Percentiles rank a stretch among this genome's conserved stretches.
Conservation (phyloP, 2,797 vertebrate species). For the Sebastes reedi region DNA sequence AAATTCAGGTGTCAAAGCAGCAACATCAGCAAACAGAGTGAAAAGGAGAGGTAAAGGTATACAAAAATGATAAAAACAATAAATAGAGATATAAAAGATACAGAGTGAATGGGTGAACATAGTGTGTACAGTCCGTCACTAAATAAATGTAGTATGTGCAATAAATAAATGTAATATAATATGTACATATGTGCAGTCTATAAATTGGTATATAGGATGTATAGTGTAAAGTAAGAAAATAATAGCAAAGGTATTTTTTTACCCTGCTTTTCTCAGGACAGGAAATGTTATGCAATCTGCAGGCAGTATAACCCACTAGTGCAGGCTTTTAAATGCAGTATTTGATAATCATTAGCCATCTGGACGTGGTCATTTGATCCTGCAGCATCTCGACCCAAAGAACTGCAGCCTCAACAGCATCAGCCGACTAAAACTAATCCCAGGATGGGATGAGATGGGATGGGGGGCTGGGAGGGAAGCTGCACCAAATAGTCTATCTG, state of each 20-base stretch:
- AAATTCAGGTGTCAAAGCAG: too few species aligned
- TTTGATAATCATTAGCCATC: conserved; percentile 81
- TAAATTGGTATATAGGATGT: too few species aligned
- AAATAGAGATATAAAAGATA: too few species aligned
- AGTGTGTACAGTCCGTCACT: fast-evolving
- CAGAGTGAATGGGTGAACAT: too few species aligned
- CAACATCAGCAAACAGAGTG: too few species aligned
- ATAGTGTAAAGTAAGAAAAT: too few species aligned
- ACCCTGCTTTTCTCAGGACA: not conserved
- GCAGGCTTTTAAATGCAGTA: conserved; percentile 61
- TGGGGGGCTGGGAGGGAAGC: conserved; percentile 49
- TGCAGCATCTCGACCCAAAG: conserved; percentile 70
- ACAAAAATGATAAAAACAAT: too few species aligned
- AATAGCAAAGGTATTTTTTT: conserved; percentile 41
- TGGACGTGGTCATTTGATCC: conserved; percentile 86
- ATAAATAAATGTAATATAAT: too few species aligned
- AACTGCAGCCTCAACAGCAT: conserved; percentile 73
- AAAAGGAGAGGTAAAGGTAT: too few species aligned
- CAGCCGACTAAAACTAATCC: conserved; percentile 69
- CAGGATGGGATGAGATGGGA: not conserved
- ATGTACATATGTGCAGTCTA: too few species aligned
- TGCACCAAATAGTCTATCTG: conserved; percentile 14
- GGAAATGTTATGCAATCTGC: conserved; percentile 53
- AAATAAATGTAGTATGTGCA: too few species aligned
- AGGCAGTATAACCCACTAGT: conserved; percentile 11